These are phyloP conservation scores for Aphelocoma californica DNA, from an alignment of 2,797 vertebrate genomes.

Conservation along the genomic window DNA sequence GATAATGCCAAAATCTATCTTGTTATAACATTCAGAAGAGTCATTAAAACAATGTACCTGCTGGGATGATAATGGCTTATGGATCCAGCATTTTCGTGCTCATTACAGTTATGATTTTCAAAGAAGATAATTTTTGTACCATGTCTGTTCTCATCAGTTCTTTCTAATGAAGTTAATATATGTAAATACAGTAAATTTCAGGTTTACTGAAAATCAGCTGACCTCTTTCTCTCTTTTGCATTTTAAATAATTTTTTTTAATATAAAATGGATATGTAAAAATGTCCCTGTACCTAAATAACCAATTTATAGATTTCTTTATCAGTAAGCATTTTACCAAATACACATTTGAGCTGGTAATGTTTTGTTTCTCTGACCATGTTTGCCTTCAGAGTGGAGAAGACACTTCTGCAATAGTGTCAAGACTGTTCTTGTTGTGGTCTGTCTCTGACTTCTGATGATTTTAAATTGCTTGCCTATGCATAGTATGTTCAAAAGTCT, in stretches of 20 bases:
- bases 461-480: background rate
- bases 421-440: background rate
- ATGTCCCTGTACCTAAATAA: background rate
- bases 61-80: background rate
- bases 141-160: background rate
- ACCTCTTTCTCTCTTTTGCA: background rate
- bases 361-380: background rate
- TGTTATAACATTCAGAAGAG: background rate
- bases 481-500: background rate
- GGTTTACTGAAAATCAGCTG: background rate
- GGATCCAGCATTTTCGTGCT: background rate
- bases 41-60: constrained; percentile 17
- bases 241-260: background rate
- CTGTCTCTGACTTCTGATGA: background rate
- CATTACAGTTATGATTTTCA: background rate
- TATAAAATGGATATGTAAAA: background rate
- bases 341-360: background rate
- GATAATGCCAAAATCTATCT: background rate
- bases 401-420: background rate
- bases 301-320: background rate
- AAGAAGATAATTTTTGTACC: background rate
- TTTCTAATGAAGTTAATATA: background rate
- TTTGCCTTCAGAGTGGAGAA: background rate
- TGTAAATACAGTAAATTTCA: background rate
- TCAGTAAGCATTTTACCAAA: background rate